Percentiles rank a stretch among this genome's conserved stretches.
phyloP scores from a whole-genome alignment of 2,113 vertebrate genomes.

The Thunnus maccoyii region DNA sequence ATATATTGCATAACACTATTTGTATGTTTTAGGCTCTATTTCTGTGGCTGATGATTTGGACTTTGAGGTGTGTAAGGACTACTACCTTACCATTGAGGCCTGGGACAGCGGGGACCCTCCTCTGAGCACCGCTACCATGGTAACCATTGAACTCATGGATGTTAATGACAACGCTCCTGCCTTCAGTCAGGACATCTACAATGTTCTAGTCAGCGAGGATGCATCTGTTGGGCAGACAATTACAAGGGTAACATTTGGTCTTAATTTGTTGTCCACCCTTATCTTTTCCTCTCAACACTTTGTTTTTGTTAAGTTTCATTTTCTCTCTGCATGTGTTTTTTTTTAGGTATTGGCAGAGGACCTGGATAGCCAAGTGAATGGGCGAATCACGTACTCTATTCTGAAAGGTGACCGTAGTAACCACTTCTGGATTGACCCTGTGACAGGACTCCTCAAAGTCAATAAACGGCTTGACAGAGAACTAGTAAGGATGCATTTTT shows the following conservation, averaged over 20 bases:
- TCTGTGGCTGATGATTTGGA: conserved; percentile 91
- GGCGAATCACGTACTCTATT: conserved; percentile 93
- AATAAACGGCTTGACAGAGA: conserved; percentile 96
- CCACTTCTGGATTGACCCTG: conserved; percentile 93
- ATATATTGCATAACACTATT: background rate
- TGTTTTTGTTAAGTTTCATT: background rate
- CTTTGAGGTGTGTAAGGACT: conserved; percentile 94
- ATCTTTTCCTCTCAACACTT: rapidly evolving
- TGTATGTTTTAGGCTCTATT: conserved; percentile 87
- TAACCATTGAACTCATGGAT: conserved; percentile 94
- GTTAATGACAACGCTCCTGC: conserved; percentile 95
- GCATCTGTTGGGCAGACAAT: conserved; percentile 89
- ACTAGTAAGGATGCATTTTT: conserved; percentile 85
- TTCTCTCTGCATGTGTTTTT: conserved; percentile 1
- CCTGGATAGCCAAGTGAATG: conserved; percentile 93
- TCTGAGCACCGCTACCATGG: conserved; percentile 90
- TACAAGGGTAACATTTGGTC: conserved; percentile 83
- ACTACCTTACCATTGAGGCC: conserved; percentile 94
- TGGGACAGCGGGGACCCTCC: conserved; percentile 93
- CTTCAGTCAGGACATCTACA: conserved; percentile 93
- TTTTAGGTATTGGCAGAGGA: conserved; percentile 94
- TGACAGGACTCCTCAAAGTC: conserved; percentile 92
- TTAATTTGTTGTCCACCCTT: background rate
- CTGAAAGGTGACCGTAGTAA: conserved; percentile 92
- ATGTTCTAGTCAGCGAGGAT: conserved; percentile 93